Percentiles rank a stretch among this genome's conserved stretches.
Conservation (phyloP, 2,113 vertebrate species). For the Ictidomys tridecemlineatus region DNA sequence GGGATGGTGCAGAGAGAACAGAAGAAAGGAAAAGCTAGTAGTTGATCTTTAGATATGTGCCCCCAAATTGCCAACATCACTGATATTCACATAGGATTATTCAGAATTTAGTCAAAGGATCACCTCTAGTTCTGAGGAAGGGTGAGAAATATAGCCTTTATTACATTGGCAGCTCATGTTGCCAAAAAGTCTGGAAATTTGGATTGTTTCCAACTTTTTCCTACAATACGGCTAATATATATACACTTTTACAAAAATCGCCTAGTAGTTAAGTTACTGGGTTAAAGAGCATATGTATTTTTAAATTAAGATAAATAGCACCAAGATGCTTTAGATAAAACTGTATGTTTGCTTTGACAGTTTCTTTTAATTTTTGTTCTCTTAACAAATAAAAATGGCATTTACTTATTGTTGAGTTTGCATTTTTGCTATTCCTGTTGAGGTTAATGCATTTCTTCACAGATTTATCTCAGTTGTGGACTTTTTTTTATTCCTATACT, state of each 20-base stretch:
- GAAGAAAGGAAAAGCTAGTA: not conserved
- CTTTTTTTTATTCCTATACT: not conserved
- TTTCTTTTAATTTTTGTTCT: not conserved
- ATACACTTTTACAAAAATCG: not conserved
- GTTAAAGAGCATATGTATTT: not conserved
- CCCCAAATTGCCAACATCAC: not conserved
- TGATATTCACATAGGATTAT: not conserved
- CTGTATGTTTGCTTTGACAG: not conserved
- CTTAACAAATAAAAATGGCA: not conserved
- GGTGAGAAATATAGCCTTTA: not conserved
- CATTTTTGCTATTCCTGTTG: not conserved
- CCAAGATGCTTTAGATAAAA: not conserved
- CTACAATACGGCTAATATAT: not conserved
- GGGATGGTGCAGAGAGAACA: not conserved
- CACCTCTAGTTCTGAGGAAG: not conserved
- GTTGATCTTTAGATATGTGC: not conserved
- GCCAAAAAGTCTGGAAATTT: not conserved
- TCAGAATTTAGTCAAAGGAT: not conserved
- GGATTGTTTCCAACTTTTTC: not conserved
- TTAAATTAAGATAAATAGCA: not conserved
- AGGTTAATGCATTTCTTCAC: not conserved
- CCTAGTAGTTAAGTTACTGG: not conserved
- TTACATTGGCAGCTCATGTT: not conserved
- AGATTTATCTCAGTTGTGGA: not conserved
- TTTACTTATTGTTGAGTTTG: not conserved